A percentile compares a stretch with the other conserved stretches of the same genome.
phyloP scores from a whole-genome alignment of 2,113 vertebrate species.

The Lasiurus cinereus region DNA sequence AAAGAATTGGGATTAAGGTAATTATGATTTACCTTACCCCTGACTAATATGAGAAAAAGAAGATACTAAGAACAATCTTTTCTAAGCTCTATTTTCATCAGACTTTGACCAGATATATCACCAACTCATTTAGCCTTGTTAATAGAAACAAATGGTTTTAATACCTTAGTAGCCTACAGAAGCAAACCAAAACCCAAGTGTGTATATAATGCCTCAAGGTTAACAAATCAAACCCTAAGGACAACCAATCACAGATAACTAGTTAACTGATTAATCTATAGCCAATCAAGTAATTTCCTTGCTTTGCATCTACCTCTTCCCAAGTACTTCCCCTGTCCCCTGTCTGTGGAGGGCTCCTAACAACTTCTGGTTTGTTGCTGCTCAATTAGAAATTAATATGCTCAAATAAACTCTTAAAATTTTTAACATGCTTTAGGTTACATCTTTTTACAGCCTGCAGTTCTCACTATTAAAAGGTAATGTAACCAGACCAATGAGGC shows the following conservation, averaged over 20 bases:
- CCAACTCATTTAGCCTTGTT: not conserved
- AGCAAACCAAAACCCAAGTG: not conserved
- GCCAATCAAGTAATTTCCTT: not conserved
- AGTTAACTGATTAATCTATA: not conserved
- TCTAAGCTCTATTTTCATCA: not conserved
- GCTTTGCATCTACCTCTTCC: not conserved
- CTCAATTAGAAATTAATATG: not conserved
- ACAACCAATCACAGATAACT: not conserved
- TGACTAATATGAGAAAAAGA: not conserved
- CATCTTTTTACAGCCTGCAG: not conserved
- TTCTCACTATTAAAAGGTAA: not conserved
- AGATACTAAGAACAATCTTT: not conserved
- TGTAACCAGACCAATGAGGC: not conserved
- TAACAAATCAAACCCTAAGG: conserved; percentile 23
- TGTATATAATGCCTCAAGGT: not conserved
- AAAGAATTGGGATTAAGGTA: conserved; percentile 13
- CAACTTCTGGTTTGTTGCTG: not conserved
- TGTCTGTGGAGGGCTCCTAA: not conserved
- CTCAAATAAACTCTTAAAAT: not conserved
- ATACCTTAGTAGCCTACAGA: not conserved
- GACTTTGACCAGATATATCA: not conserved
- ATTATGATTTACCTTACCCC: not conserved
- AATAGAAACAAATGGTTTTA: not conserved
- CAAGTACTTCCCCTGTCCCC: not conserved
- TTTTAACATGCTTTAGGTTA: not conserved